phyloP scores from a whole-genome alignment of 2,797 vertebrate genomes.

The Squalus acanthias region DNA sequence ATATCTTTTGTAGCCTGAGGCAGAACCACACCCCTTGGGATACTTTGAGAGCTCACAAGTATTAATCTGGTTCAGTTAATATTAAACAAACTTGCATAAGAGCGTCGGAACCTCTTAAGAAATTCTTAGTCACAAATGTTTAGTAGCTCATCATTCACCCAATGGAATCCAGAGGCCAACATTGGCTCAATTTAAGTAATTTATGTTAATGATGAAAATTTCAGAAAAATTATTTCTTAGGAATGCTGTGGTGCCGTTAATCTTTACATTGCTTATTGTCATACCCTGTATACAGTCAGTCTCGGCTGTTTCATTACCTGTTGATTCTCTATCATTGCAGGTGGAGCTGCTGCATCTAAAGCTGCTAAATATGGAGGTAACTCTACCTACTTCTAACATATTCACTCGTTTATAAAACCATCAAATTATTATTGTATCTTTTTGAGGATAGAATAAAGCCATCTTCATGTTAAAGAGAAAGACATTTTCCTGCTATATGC shows the following conservation, averaged over 20 bases:
- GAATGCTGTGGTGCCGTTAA: neutral
- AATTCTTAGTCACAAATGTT: neutral
- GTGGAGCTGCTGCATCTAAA: neutral
- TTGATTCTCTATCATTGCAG: neutral
- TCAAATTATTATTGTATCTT: neutral
- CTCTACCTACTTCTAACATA: neutral
- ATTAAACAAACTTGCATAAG: neutral
- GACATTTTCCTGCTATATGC: too few species aligned
- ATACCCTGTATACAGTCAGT: neutral
- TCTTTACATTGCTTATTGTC: neutral
- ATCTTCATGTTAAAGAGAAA: neutral
- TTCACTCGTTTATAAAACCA: neutral
- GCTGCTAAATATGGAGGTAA: conserved; percentile 14
- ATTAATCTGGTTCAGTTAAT: neutral
- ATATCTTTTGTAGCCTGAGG: neutral
- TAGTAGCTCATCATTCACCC: neutral
- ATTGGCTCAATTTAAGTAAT: neutral
- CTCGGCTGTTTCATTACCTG: neutral
- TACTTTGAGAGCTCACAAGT: neutral
- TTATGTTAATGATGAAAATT: neutral
- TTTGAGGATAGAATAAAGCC: neutral
- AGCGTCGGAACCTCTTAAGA: neutral
- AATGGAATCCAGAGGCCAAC: neutral
- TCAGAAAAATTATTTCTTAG: neutral
- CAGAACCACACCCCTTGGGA: neutral